Evolutionary conservation across 2,113 vertebrate species (phyloP).

Genomic region (Syrrhaptes paradoxus): DNA sequence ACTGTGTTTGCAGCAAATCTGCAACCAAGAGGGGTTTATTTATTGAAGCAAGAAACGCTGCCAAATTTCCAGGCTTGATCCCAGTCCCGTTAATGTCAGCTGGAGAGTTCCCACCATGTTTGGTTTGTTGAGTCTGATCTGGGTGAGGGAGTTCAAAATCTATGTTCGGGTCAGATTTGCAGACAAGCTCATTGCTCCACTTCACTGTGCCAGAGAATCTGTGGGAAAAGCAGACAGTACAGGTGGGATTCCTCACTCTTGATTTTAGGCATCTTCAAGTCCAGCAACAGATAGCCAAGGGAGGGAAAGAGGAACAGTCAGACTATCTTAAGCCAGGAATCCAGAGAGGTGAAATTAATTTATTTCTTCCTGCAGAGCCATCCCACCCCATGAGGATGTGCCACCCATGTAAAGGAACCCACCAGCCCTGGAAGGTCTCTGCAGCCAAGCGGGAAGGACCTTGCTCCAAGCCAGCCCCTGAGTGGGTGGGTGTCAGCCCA

Average conservation of each 20-base stretch:
- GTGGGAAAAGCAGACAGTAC: background rate
- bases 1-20: background rate
- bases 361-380: background rate
- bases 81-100: background rate
- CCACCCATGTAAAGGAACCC: background rate
- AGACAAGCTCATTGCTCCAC: background rate
- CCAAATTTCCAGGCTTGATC: constrained; percentile 4
- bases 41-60: background rate
- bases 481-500: background rate
- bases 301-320: background rate
- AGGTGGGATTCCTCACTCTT: background rate
- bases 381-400: background rate
- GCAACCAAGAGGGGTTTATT: background rate
- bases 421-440: background rate
- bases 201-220: background rate
- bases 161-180: background rate
- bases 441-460: background rate
- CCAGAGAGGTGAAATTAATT: background rate
- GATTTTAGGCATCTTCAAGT: background rate
- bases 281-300: background rate
- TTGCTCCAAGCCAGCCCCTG: background rate
- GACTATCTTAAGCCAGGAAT: background rate
- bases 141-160: background rate
- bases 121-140: background rate
- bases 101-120: background rate